Conservation (phyloP, 2,888 invertebrate genomes). For the Athetis lepigone region DNA sequence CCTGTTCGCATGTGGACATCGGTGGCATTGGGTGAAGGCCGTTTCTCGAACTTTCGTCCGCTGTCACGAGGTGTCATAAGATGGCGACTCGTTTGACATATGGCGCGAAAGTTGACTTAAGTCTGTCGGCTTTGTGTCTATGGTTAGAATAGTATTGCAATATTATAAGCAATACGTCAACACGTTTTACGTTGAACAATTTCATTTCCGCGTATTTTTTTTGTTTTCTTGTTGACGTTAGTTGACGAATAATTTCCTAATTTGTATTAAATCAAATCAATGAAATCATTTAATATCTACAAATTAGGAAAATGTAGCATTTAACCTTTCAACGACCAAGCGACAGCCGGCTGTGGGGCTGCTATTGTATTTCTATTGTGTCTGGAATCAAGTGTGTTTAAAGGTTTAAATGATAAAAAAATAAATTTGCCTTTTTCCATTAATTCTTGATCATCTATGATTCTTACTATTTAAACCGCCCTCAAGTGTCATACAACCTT, state of each 20-base stretch:
- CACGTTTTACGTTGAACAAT: background rate
- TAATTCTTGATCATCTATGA: too few species aligned
- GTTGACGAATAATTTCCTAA: too few species aligned
- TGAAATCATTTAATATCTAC: too few species aligned
- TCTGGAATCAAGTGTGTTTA: too few species aligned
- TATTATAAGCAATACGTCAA: background rate
- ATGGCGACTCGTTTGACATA: constrained; percentile 45
- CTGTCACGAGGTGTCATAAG: constrained; percentile 48
- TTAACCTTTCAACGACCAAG: too few species aligned
- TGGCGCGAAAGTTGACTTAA: constrained; percentile 45
- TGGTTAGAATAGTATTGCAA: background rate
- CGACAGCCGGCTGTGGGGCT: too few species aligned
- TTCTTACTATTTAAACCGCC: background rate
- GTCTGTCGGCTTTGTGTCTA: constrained; percentile 28
- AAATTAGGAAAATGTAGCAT: too few species aligned
- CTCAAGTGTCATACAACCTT: background rate
- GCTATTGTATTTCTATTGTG: too few species aligned
- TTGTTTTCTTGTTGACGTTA: background rate
- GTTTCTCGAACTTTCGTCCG: constrained; percentile 77
- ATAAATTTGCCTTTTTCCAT: too few species aligned
- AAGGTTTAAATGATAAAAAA: too few species aligned
- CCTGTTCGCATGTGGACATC: constrained; percentile 68
- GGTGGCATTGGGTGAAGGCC: constrained; percentile 84
- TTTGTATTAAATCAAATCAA: too few species aligned
- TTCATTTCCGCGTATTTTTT: background rate